phyloP scores from a whole-genome alignment of 2,888 invertebrate species.

The Villa cingulata region DNA sequence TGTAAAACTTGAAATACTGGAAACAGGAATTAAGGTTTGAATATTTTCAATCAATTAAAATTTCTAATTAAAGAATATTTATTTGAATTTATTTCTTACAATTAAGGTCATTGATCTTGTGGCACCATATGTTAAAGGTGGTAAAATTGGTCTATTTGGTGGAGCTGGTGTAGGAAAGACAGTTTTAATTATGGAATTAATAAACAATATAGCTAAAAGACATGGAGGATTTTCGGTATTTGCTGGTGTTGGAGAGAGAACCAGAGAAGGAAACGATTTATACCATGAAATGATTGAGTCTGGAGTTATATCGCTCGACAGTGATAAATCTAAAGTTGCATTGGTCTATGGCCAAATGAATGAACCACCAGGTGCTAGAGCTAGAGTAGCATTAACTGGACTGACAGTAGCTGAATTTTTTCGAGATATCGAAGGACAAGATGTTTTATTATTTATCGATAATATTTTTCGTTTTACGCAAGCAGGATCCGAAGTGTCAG shows the following conservation, averaged over 20 bases:
- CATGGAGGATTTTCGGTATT: slow-evolving; percentile 95
- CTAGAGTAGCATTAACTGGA: slow-evolving; percentile 84
- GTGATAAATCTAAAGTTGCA: slow-evolving; percentile 71
- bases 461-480: slow-evolving; percentile 92
- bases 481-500: slow-evolving; percentile 81
- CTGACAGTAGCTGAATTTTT: slow-evolving; percentile 89
- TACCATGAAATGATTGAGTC: slow-evolving; percentile 94
- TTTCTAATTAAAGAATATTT: neutral
- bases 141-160: slow-evolving; percentile 86
- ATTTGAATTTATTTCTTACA: neutral
- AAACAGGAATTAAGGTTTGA: slow-evolving; percentile 65
- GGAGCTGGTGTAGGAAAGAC: slow-evolving; percentile 94
- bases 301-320: slow-evolving; percentile 81
- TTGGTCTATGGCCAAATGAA: slow-evolving; percentile 95
- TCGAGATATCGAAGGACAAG: slow-evolving; percentile 87
- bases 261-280: slow-evolving; percentile 88
- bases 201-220: slow-evolving; percentile 90
- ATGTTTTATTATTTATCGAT: slow-evolving; percentile 89
- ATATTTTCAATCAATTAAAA: no score
- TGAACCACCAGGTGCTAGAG: slow-evolving; percentile 89
- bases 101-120: slow-evolving; percentile 77
- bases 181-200: slow-evolving; percentile 90
- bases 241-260: slow-evolving; percentile 91
- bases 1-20: slow-evolving; percentile 80
- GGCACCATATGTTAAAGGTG: slow-evolving; percentile 87